Evolutionary conservation across 2,113 vertebrate genomes (phyloP).

Genomic region (Rhinoptilus africanus): DNA sequence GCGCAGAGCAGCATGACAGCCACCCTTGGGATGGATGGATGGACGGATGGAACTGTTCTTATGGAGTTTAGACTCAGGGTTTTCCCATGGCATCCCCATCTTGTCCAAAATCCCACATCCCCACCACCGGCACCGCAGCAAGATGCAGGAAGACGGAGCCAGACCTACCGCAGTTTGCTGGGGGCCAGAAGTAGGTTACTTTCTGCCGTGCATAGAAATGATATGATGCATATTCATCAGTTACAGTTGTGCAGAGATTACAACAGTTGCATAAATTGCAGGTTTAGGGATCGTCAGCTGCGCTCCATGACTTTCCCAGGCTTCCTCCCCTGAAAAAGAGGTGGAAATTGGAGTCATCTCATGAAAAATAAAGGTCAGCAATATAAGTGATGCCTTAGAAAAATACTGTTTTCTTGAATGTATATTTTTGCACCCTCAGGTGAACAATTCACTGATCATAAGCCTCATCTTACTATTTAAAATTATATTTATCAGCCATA

Average conservation of each 20-base stretch:
- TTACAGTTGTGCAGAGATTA: background rate
- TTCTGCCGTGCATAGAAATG: slow-evolving; percentile 15
- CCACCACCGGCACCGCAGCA: background rate
- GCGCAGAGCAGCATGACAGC: background rate
- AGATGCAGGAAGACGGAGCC: background rate
- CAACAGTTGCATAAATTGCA: slow-evolving; percentile 27
- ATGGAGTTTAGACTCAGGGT: background rate
- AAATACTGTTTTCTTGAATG: background rate
- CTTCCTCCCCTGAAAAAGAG: background rate
- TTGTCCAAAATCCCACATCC: background rate
- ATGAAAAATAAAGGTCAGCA: background rate
- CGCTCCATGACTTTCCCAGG: slow-evolving; percentile 10
- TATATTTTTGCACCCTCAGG: background rate
- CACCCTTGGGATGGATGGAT: background rate
- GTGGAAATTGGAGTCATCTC: background rate
- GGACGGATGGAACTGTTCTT: background rate
- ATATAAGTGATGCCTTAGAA: background rate
- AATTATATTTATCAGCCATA: background rate
- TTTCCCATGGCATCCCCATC: rapidly evolving
- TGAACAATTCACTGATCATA: background rate
- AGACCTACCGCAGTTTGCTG: background rate
- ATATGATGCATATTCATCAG: slow-evolving; percentile 60
- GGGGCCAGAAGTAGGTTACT: slow-evolving; percentile 54
- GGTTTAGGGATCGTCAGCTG: slow-evolving; percentile 21
- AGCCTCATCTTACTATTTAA: background rate